phyloP scores from a whole-genome alignment of 2,113 vertebrate species.

The Ceyx melanurus region DNA sequence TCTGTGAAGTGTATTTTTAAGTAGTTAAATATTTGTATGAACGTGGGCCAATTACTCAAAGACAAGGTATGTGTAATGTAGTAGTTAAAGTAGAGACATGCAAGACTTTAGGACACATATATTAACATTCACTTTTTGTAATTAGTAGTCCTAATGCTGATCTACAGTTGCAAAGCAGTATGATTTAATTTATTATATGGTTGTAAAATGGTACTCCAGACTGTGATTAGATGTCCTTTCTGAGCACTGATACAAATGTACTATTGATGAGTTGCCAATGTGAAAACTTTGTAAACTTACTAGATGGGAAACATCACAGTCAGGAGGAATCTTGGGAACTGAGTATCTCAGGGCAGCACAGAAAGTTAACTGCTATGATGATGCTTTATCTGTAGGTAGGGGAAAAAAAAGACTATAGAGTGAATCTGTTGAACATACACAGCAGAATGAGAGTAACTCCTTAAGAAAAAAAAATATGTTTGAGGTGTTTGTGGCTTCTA shows the following conservation, averaged over 20 bases:
- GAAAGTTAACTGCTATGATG: neutral
- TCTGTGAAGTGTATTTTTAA: neutral
- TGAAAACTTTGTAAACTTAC: neutral
- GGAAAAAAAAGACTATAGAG: neutral
- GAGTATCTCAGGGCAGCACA: neutral
- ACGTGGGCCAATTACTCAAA: neutral
- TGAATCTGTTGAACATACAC: neutral
- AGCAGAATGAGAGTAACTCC: neutral
- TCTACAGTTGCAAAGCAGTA: neutral
- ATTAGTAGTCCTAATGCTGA: neutral
- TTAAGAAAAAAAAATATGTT: neutral
- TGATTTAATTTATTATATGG: neutral
- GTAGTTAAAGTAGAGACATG: neutral
- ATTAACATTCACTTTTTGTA: neutral
- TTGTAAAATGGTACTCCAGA: neutral
- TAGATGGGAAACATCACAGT: neutral
- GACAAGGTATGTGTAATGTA: neutral
- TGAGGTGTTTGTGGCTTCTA: neutral
- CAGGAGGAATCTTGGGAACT: neutral
- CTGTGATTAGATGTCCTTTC: neutral
- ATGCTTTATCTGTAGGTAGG: neutral
- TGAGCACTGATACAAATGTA: neutral
- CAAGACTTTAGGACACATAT: neutral
- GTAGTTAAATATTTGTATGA: neutral
- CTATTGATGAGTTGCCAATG: neutral